phyloP scores from a whole-genome alignment of 2,113 vertebrate species.

The Aplodontia rufa region DNA sequence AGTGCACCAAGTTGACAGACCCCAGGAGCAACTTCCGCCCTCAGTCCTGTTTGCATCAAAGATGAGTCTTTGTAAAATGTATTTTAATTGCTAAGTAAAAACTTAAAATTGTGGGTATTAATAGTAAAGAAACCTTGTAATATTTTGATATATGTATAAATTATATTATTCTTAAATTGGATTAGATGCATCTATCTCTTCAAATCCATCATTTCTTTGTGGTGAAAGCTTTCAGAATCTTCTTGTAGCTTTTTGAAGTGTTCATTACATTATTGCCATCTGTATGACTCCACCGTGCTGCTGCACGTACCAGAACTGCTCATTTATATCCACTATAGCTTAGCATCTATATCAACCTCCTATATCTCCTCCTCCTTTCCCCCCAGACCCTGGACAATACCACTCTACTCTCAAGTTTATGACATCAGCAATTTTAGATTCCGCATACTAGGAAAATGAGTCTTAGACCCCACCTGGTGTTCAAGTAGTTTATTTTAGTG shows the following conservation, averaged over 20 bases:
- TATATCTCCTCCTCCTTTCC: fast-evolving
- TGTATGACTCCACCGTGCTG: not conserved
- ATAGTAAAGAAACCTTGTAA: no score
- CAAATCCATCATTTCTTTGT: not conserved
- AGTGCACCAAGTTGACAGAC: not conserved
- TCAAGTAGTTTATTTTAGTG: not conserved
- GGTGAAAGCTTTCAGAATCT: not conserved
- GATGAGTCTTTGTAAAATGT: not conserved
- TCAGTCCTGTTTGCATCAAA: not conserved
- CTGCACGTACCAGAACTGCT: not conserved
- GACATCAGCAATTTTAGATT: not conserved
- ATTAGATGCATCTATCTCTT: not conserved
- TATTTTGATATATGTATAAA: not conserved
- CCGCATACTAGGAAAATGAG: not conserved
- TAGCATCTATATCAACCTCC: fast-evolving
- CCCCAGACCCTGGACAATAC: no score
- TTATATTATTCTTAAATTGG: not conserved
- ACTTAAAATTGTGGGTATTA: not conserved
- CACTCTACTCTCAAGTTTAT: not conserved
- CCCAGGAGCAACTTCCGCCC: not conserved
- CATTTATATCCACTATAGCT: not conserved
- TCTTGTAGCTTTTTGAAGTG: not conserved
- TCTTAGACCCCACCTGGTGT: not conserved
- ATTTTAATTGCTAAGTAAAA: not conserved
- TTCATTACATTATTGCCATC: not conserved